Evolutionary conservation across 2,888 invertebrate genomes (phyloP).

Genomic region (Heliconius aoede): DNA sequence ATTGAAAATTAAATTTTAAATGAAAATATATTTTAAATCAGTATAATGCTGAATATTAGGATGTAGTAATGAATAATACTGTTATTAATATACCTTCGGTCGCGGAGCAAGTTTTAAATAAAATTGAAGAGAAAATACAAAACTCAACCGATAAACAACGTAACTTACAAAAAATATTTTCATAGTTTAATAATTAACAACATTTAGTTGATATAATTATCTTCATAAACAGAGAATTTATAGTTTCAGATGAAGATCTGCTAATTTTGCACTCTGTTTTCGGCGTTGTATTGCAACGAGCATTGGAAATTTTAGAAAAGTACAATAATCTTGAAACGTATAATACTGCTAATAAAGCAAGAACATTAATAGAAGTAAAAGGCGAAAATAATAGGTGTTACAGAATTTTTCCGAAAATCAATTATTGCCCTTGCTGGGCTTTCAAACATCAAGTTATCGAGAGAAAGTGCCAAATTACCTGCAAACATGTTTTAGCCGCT

Average conservation of each 20-base stretch:
- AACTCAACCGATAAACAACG: slow-evolving; percentile 32
- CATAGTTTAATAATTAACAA: neutral
- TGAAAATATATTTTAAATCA: neutral
- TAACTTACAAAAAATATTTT: neutral
- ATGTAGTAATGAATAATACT: neutral
- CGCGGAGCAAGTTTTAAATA: slow-evolving; percentile 32
- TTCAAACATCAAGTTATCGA: slow-evolving; percentile 85
- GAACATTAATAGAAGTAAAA: slow-evolving; percentile 84
- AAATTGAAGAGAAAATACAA: slow-evolving; percentile 33
- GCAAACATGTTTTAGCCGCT: slow-evolving; percentile 87
- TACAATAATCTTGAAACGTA: slow-evolving; percentile 79
- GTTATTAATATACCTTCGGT: slow-evolving; percentile 29
- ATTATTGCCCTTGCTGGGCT: slow-evolving; percentile 87
- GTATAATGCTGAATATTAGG: neutral
- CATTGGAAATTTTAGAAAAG: slow-evolving; percentile 86
- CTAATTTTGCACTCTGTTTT: slow-evolving; percentile 84
- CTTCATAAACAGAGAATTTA: neutral
- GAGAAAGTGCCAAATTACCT: slow-evolving; percentile 78
- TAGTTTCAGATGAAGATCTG: slow-evolving; percentile 84
- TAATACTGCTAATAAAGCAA: slow-evolving; percentile 62
- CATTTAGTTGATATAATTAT: neutral
- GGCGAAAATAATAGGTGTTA: slow-evolving; percentile 83
- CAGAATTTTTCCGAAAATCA: slow-evolving; percentile 85
- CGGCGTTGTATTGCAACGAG: slow-evolving; percentile 82
- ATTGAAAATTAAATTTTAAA: too few species aligned